These are phyloP conservation scores for Drosophila parabipectinata DNA, from an alignment of 1,140 invertebrate genomes.

Conservation along the genomic window DNA sequence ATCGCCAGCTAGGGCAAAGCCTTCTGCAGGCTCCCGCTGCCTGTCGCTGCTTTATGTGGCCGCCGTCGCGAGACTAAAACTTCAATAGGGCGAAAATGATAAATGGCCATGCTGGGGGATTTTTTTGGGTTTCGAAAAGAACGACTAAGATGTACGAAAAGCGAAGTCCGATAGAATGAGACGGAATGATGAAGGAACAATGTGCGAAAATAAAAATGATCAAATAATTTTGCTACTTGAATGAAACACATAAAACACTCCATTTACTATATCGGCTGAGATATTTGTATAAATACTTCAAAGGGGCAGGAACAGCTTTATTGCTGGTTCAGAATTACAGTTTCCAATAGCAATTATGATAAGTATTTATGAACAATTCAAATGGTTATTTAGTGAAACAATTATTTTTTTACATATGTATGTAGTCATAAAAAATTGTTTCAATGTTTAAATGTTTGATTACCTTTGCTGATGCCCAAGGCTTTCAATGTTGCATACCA, in stretches of 20 bases:
- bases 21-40: constrained; percentile 57
- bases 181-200: constrained; percentile 22
- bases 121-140: constrained; percentile 26
- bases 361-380: not conserved
- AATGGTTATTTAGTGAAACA: not conserved
- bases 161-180: not conserved
- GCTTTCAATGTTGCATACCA: not conserved
- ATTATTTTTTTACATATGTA: not conserved
- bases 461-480: not conserved
- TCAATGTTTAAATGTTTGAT: constrained; percentile 2
- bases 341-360: no score
- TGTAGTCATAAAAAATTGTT: not conserved
- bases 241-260: not conserved
- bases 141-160: not conserved
- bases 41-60: constrained; percentile 76
- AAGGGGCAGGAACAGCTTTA: not conserved
- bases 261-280: not conserved
- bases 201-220: constrained; percentile 69
- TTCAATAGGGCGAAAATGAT: constrained; percentile 82
- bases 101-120: constrained; percentile 73
- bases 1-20: constrained; percentile 22
- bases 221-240: constrained; percentile 55
- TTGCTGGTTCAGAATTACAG: not conserved
- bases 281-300: not conserved
- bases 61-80: constrained; percentile 73